phyloP scores from a whole-genome alignment of 2,888 invertebrate species.

The Ptilodon capucinus region DNA sequence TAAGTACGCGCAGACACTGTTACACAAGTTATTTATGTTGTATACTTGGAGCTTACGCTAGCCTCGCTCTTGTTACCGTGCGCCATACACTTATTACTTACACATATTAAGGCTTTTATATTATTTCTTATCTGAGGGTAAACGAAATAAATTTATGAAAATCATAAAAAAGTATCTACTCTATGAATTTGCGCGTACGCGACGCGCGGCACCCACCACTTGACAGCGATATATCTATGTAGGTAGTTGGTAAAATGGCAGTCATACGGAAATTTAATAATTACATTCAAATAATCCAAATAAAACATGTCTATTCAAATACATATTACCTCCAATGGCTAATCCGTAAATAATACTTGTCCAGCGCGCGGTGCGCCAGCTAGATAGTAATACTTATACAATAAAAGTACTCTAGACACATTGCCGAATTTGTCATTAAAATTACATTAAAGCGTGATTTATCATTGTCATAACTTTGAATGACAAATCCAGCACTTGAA shows the following conservation, averaged over 20 bases:
- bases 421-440: constrained; percentile 5
- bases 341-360: no score
- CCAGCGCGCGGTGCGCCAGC: background rate
- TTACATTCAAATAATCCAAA: no score
- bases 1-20: background rate
- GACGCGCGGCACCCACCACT: no score
- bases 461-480: constrained; percentile 2
- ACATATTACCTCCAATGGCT: no score
- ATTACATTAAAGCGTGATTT: constrained; percentile 2
- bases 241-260: no score
- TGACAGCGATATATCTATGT: no score
- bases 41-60: background rate
- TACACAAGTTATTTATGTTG: background rate
- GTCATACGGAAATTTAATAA: no score
- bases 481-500: background rate
- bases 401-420: background rate
- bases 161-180: no score
- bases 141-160: no score
- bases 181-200: no score
- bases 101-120: background rate
- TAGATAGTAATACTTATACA: background rate
- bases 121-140: no score
- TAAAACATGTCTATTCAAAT: no score
- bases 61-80: background rate
- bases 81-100: background rate